Evolutionary conservation across 2,797 vertebrate species (phyloP).

Genomic region (Gallinago solitaria): DNA sequence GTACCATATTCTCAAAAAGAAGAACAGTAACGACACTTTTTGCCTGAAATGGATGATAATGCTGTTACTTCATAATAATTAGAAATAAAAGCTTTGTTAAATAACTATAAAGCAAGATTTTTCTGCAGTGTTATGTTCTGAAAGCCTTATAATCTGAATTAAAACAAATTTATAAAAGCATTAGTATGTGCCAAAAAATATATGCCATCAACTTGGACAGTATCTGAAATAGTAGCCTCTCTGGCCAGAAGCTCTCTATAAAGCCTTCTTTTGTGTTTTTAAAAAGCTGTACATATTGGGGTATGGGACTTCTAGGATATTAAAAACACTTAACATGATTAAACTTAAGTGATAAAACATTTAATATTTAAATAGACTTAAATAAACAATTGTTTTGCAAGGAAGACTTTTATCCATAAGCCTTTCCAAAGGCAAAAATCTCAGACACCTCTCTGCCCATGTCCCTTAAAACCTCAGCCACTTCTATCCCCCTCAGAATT

Average conservation of each 20-base stretch:
- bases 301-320: not conserved
- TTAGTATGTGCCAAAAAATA: not conserved
- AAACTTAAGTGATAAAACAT: not conserved
- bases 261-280: not conserved
- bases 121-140: not conserved
- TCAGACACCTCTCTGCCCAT: not conserved
- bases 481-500: not conserved
- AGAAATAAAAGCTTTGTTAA: not conserved
- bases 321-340: not conserved
- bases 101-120: not conserved
- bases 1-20: not conserved
- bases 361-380: not conserved
- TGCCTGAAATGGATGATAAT: not conserved
- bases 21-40: not conserved
- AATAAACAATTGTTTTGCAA: not conserved
- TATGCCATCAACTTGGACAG: accelerated
- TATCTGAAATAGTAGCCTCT: not conserved
- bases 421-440: not conserved
- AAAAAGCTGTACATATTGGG: not conserved
- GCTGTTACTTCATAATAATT: not conserved
- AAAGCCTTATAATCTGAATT: not conserved
- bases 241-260: not conserved
- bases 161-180: not conserved
- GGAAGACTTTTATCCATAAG: not conserved
- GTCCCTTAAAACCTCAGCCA: not conserved